Evolutionary conservation across 2,888 invertebrate species (phyloP).

Genomic region (Chloroclysta siterata): DNA sequence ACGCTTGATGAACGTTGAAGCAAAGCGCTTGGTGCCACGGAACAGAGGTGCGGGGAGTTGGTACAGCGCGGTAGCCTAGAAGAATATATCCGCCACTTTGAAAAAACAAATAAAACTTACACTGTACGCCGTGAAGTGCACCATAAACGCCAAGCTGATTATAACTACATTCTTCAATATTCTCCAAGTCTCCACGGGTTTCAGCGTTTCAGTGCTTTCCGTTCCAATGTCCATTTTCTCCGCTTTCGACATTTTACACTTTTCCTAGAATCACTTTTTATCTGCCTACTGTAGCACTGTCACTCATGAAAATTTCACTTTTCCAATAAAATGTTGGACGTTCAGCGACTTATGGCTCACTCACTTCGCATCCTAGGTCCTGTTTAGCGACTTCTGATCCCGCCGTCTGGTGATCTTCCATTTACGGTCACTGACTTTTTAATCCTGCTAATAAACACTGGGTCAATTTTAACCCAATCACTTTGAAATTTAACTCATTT

Average conservation of each 20-base stretch:
- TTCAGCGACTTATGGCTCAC: background rate
- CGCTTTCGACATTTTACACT: constrained; percentile 41
- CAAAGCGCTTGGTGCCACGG: too few relatives aligned
- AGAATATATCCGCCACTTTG: too few relatives aligned
- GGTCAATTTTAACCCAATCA: background rate
- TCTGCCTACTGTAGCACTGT: background rate
- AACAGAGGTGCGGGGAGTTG: too few relatives aligned
- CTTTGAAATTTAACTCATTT: constrained; percentile 12
- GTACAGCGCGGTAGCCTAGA: too few relatives aligned
- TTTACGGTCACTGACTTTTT: constrained; percentile 10
- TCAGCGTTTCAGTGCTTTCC: constrained; percentile 34
- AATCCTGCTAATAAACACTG: background rate
- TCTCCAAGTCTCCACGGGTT: constrained; percentile 66
- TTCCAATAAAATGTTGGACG: background rate
- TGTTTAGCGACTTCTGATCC: background rate
- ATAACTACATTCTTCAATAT: constrained; percentile 78
- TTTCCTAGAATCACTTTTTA: constrained; percentile 14
- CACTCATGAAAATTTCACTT: background rate
- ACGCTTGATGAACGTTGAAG: too few relatives aligned
- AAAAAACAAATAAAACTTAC: constrained; percentile 47
- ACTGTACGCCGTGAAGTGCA: constrained; percentile 86
- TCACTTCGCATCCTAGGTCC: background rate
- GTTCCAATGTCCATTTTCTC: constrained; percentile 24
- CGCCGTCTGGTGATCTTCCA: background rate
- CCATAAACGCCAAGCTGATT: constrained; percentile 87